Evolutionary conservation across 2,797 vertebrate species (phyloP).

Genomic region (Sarcoramphus papa): DNA sequence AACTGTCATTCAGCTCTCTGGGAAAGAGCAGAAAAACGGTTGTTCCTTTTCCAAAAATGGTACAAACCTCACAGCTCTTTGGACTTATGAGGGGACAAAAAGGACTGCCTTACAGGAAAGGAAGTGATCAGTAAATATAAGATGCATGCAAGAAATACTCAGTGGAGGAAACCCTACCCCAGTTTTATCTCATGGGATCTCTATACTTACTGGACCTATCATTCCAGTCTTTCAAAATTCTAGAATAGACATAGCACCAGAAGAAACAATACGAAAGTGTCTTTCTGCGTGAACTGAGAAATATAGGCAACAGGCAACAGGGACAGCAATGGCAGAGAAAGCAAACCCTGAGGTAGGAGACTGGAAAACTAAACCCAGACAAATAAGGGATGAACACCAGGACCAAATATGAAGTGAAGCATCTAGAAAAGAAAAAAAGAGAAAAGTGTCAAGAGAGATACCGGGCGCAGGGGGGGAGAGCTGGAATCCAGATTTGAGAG

Average conservation of each 20-base stretch:
- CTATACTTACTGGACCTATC: background rate
- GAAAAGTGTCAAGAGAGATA: background rate
- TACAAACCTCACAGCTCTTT: background rate
- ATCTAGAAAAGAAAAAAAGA: background rate
- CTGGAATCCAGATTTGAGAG: background rate
- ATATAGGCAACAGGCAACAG: background rate
- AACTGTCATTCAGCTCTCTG: background rate
- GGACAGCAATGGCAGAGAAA: background rate
- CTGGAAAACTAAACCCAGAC: background rate
- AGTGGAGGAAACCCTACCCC: background rate
- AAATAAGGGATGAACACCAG: background rate
- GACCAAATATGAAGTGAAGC: background rate
- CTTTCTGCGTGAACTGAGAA: background rate
- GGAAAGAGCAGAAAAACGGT: background rate
- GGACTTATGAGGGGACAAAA: background rate
- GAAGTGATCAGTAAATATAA: background rate
- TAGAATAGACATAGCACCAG: background rate
- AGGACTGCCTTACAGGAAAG: background rate
- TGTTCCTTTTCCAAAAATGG: background rate
- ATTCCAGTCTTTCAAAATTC: background rate
- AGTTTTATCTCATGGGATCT: background rate
- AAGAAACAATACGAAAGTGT: background rate
- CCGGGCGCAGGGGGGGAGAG: no score
- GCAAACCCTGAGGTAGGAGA: background rate
- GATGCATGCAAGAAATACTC: background rate